Evolutionary conservation across 2,113 vertebrate species (phyloP).

Genomic region (Saiga tatarica): DNA sequence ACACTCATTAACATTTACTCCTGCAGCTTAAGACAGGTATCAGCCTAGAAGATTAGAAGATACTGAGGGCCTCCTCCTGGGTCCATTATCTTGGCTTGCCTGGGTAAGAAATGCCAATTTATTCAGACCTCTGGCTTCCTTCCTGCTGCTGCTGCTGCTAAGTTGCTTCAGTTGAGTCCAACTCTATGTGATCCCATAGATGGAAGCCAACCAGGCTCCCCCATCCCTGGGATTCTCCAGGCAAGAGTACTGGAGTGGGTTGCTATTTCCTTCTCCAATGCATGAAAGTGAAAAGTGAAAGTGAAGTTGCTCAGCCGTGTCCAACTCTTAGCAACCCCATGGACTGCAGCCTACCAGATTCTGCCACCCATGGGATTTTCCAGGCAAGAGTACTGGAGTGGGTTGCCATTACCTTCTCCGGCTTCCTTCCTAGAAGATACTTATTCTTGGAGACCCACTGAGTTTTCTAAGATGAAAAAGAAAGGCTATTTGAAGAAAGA

Average conservation of each 20-base stretch:
- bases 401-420: not conserved
- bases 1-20: not conserved
- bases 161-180: not conserved
- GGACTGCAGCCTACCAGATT: not conserved
- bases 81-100: not conserved
- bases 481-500: not conserved
- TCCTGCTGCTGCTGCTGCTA: not conserved
- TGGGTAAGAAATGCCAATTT: not conserved
- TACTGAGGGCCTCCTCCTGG: not conserved
- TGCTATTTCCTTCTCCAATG: not conserved
- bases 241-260: not conserved
- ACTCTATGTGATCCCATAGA: not conserved
- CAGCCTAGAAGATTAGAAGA: not conserved
- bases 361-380: not conserved
- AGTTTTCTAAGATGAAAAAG: not conserved
- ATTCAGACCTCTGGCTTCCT: not conserved
- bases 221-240: not conserved
- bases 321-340: rapidly evolving
- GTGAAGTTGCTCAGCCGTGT: not conserved
- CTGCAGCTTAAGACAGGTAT: not conserved
- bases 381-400: not conserved
- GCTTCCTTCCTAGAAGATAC: not conserved
- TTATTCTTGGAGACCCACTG: not conserved
- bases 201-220: not conserved
- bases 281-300: not conserved